A percentile compares a stretch with the other conserved stretches of the same genome.
Conservation (phyloP, 2,113 vertebrate genomes). For the Rhinopomastus cyanomelas region DNA sequence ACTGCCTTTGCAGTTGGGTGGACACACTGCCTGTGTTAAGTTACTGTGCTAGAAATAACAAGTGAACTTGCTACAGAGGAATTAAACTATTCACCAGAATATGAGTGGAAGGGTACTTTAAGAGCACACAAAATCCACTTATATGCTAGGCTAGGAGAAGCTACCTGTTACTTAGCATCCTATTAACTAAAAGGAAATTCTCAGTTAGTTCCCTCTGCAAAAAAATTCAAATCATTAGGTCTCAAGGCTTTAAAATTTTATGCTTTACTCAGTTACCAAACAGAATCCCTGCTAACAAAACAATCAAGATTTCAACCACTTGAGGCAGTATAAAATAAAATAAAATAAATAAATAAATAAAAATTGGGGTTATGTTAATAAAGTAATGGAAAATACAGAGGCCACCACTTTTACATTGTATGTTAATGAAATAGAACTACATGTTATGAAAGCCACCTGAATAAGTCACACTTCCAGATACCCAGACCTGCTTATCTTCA, state of each 20-base stretch:
- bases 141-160: background rate
- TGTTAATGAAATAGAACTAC: background rate
- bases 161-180: background rate
- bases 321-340: background rate
- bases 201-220: background rate
- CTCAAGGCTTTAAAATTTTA: background rate
- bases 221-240: background rate
- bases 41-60: background rate
- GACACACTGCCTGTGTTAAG: background rate
- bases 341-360: no score
- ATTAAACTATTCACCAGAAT: background rate
- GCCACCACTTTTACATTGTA: background rate
- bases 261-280: background rate
- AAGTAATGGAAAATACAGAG: background rate
- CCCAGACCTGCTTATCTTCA: background rate
- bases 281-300: background rate
- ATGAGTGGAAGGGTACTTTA: constrained; percentile 16
- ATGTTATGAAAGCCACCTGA: background rate
- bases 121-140: constrained; percentile 24
- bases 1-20: background rate
- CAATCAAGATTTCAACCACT: background rate
- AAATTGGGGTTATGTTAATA: background rate
- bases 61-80: background rate
- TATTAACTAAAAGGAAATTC: constrained; percentile 1
- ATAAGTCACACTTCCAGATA: background rate